A percentile compares a stretch with the other conserved stretches of the same genome.
Conservation (phyloP, 1,140 invertebrate genomes). For the Drosophila nebulosa region DNA sequence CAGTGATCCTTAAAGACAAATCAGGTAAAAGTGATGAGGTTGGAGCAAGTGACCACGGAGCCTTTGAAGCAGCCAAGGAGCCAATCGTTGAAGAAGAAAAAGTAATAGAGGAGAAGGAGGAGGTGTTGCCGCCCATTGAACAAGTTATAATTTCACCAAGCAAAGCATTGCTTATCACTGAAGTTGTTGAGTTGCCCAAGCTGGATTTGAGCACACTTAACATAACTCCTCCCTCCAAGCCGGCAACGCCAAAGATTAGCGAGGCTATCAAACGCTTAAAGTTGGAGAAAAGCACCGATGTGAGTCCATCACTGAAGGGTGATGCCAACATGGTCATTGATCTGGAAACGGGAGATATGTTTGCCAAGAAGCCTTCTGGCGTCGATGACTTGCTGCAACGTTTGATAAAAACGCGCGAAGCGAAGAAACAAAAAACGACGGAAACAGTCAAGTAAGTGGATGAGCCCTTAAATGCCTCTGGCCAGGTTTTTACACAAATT, state of each 20-base stretch:
- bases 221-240: conserved; percentile 48
- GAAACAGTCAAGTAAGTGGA: conserved; percentile 68
- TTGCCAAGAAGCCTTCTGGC: conserved; percentile 80
- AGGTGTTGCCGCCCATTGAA: conserved; percentile 23
- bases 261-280: conserved; percentile 49
- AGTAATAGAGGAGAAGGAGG: background rate
- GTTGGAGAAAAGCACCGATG: conserved; percentile 48
- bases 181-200: conserved; percentile 65
- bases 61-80: background rate
- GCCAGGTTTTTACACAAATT: background rate
- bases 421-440: conserved; percentile 64
- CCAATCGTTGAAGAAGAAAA: background rate
- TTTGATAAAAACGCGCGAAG: conserved; percentile 82
- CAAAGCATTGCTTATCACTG: conserved; percentile 51
- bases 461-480: conserved; percentile 39
- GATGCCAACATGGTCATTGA: conserved; percentile 83
- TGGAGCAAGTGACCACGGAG: background rate
- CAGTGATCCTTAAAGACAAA: conserved; percentile 31
- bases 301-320: conserved; percentile 81
- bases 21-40: conserved; percentile 8
- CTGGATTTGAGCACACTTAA: conserved; percentile 58
- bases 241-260: conserved; percentile 42
- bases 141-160: conserved; percentile 18
- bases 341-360: conserved; percentile 79
- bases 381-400: conserved; percentile 82